Conservation (phyloP, 2,113 vertebrate genomes). For the Cyrtonyx montezumae region DNA sequence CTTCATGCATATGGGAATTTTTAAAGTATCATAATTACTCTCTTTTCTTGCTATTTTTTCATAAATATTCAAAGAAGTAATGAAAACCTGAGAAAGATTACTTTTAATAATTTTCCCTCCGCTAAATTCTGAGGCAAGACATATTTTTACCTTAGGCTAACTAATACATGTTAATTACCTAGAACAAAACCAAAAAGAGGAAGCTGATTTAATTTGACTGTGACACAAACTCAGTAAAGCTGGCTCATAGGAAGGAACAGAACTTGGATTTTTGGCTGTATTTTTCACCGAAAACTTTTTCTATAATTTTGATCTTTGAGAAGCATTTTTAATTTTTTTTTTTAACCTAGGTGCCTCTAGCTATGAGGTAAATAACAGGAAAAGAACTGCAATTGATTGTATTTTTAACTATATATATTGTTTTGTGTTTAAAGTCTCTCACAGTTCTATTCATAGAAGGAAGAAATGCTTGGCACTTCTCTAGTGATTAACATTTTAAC, state of each 20-base stretch:
- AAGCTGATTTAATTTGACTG: not conserved
- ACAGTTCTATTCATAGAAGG: not conserved
- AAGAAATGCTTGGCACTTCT: not conserved
- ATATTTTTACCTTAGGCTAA: not conserved
- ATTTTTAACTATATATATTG: not conserved
- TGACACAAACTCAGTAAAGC: not conserved
- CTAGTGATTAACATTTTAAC: not conserved
- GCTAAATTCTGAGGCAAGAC: not conserved
- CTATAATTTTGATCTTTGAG: rapidly evolving
- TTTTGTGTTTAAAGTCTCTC: not conserved
- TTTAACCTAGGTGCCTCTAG: not conserved
- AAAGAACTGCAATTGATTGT: not conserved
- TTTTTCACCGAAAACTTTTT: not conserved
- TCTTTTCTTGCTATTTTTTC: not conserved
- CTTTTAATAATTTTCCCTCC: not conserved
- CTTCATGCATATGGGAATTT: not conserved
- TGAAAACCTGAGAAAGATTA: not conserved
- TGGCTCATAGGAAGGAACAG: rapidly evolving
- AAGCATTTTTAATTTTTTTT: not conserved
- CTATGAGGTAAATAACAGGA: not conserved
- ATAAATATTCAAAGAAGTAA: not conserved
- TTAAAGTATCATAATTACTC: not conserved
- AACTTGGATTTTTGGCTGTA: rapidly evolving
- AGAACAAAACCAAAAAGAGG: not conserved
- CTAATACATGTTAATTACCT: not conserved